A percentile compares a stretch with the other conserved stretches of the same genome.
phyloP scores from a whole-genome alignment of 2,888 invertebrate species.

The Xylocampa areola region DNA sequence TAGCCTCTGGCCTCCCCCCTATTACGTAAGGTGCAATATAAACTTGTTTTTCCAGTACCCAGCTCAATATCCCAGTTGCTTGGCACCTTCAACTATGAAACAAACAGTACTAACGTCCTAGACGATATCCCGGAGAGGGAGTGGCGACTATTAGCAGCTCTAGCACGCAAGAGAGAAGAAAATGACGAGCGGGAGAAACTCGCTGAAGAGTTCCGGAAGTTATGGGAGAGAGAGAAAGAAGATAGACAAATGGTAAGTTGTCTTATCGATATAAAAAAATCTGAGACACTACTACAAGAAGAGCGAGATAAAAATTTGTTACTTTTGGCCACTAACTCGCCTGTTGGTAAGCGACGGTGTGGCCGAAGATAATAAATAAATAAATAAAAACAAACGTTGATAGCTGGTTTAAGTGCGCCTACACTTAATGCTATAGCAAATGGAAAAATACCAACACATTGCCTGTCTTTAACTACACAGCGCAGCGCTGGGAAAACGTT shows the following conservation, averaged over 20 bases:
- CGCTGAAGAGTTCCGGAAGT: conserved; percentile 83
- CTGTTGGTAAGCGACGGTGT: too few relatives aligned
- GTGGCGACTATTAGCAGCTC: conserved; percentile 83
- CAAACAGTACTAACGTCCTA: conserved; percentile 59
- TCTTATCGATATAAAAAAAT: too few relatives aligned
- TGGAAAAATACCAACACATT: too few relatives aligned
- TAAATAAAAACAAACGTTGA: too few relatives aligned
- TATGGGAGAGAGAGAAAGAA: conserved; percentile 86
- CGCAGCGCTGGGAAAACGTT: too few relatives aligned
- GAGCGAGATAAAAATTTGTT: too few relatives aligned
- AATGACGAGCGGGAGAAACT: conserved; percentile 79
- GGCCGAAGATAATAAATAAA: too few relatives aligned
- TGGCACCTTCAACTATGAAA: conserved; percentile 66
- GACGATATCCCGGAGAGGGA: conserved; percentile 84
- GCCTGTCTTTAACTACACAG: too few relatives aligned
- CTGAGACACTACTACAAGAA: too few relatives aligned
- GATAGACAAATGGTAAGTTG: conserved; percentile 72
- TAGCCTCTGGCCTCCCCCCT: too few relatives aligned
- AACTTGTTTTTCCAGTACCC: conserved; percentile 63
- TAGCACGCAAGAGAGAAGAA: conserved; percentile 85
- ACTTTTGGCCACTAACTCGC: too few relatives aligned
- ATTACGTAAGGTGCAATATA: not conserved
- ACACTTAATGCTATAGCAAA: not conserved
- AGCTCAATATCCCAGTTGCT: conserved; percentile 71
- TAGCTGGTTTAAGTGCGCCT: not conserved